These are phyloP conservation scores for Oreochromis niloticus DNA, from an alignment of 2,113 vertebrate genomes.

Conservation along the genomic window DNA sequence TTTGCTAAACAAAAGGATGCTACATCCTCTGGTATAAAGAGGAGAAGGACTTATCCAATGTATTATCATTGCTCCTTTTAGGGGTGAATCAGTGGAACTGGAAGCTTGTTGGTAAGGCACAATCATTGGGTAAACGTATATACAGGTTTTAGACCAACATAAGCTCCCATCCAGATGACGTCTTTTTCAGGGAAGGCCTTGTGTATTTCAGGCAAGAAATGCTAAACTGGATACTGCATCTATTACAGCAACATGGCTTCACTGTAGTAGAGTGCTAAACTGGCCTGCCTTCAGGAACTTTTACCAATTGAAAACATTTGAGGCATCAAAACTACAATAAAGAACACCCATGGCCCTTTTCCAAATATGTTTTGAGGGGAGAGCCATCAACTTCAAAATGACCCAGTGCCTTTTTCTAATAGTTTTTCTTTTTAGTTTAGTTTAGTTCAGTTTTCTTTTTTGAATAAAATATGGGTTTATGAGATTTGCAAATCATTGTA, in stretches of 20 bases:
- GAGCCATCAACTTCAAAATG: background rate
- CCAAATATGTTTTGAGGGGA: background rate
- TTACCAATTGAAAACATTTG: background rate
- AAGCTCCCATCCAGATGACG: background rate
- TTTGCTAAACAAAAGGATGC: background rate
- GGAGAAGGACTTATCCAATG: background rate
- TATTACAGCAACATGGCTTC: background rate
- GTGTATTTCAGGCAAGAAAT: background rate
- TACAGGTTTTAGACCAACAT: background rate
- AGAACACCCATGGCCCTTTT: background rate
- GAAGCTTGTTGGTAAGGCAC: background rate
- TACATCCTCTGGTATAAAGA: background rate
- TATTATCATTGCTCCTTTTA: background rate
- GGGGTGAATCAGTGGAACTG: background rate
- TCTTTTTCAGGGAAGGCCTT: background rate
- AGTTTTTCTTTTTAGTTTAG: rapidly evolving
- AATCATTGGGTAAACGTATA: background rate
- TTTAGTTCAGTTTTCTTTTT: background rate
- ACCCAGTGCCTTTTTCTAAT: background rate
- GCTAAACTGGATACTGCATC: background rate
- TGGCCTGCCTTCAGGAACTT: background rate
- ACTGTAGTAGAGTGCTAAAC: rapidly evolving
- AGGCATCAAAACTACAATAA: background rate
- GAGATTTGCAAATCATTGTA: background rate
- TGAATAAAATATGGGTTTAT: background rate